Percentiles rank a stretch among this genome's conserved stretches.
Evolutionary conservation across 2,888 invertebrate species (phyloP).

Genomic region (Perdita meconis): DNA sequence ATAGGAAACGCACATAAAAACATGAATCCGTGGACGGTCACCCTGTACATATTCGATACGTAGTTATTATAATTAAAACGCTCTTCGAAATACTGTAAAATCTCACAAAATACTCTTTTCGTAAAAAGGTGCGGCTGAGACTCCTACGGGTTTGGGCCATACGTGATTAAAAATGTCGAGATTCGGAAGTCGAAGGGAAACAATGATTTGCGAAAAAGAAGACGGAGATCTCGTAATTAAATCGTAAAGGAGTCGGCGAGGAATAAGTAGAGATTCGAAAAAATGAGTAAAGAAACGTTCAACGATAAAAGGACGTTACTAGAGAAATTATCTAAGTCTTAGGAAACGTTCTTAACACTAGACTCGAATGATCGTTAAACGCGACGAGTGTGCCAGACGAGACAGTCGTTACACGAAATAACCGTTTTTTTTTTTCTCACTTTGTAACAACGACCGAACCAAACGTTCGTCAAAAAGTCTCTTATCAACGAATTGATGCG

Average conservation of each 20-base stretch:
- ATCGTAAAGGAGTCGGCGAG: slow-evolving; percentile 24
- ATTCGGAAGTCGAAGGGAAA: slow-evolving; percentile 62
- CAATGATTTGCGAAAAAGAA: slow-evolving; percentile 39
- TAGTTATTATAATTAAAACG: slow-evolving; percentile 82
- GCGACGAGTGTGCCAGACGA: slow-evolving; percentile 69
- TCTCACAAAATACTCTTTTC: slow-evolving; percentile 83
- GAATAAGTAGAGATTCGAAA: slow-evolving; percentile 64
- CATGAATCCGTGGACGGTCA: slow-evolving; percentile 80
- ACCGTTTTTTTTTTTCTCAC: slow-evolving; percentile 23
- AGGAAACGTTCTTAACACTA: slow-evolving; percentile 66
- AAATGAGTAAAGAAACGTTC: slow-evolving; percentile 56
- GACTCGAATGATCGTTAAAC: slow-evolving; percentile 55
- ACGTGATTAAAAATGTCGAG: slow-evolving; percentile 66
- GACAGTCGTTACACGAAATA: slow-evolving; percentile 43
- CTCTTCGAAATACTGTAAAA: slow-evolving; percentile 84
- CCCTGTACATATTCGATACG: slow-evolving; percentile 81
- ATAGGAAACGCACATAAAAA: slow-evolving; percentile 71
- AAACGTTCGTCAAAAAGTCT: slow-evolving; percentile 31
- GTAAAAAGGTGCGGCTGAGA: slow-evolving; percentile 76
- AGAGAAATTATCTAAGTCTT: slow-evolving; percentile 63
- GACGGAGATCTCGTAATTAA: slow-evolving; percentile 61
- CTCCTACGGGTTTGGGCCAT: slow-evolving; percentile 66
- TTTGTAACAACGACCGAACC: slow-evolving; percentile 25
- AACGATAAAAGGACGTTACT: slow-evolving; percentile 57
- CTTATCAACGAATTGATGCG: slow-evolving; percentile 67